Evolutionary conservation across 2,888 invertebrate genomes (phyloP), one percentile per base, ranked within the genome.

Genomic region (Hoplodrina ambigua): DNA sequence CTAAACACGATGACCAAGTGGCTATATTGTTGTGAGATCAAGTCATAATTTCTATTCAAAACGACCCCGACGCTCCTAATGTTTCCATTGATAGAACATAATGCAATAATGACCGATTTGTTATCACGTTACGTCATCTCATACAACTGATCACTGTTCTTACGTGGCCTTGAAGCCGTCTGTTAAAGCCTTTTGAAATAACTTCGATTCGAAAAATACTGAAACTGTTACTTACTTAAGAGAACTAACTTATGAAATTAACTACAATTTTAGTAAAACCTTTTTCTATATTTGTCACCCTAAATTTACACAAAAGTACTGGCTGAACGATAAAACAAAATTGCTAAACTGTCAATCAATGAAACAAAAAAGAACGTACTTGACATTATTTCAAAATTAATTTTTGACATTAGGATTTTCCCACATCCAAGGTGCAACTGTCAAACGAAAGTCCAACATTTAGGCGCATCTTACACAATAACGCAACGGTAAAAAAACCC

Each of bases 81-180:
- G 17, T 44, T 20, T 44, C 63, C 49, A 65, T 81, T 77, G 71
- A 59, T 13, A 62, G 54, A 13, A 49, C 37, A 44, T 41, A 62
- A 61, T 55, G 49, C 72, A 65, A 8, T 62, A 58, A 58, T 46
- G 37, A 49, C 54, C 17, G 54, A 71, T 77, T 77, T 61, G 57
- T 65, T 65, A 65, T 65, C 64, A 65, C 5, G 46, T 65, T 64
- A 71, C 82, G 55, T 78, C 78, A 78, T 19, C 52, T 54, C 20
- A 33, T 25, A 70, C 78, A 71, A 77, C 54, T 63, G 49, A 53
- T 41, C 44, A 59, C 44, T 55, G 70, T 75, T 75, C 44, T 54
- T 11, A 41, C 25, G 19, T 59, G 53, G 15, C 77, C 78, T 81
- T 78, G 64, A 20, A 62, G 53, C 4, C 19, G 19, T 74, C 50